These are phyloP conservation scores for Coelogynopora nodosa DNA, from an alignment of 2,888 invertebrate genomes.

Conservation along the genomic window DNA sequence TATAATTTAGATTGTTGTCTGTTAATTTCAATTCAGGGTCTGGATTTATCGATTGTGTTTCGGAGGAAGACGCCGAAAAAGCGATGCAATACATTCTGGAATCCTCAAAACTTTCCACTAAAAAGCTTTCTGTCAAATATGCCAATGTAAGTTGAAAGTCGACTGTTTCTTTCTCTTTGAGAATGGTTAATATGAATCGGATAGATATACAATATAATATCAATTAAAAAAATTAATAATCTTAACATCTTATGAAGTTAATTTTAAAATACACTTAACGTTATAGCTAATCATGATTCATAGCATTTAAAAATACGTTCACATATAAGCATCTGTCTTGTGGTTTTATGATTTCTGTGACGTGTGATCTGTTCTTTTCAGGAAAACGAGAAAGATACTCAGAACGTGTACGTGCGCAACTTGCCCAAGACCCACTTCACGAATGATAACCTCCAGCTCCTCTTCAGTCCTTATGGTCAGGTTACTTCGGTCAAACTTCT, in stretches of 20 bases:
- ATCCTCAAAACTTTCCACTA: not conserved
- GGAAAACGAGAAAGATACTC: conserved; percentile 39
- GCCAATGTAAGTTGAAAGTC: conserved; percentile 42
- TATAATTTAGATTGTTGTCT: not conserved
- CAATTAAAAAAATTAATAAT: too few relatives aligned
- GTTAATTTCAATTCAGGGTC: conserved; percentile 30
- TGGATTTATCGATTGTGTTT: conserved; percentile 41
- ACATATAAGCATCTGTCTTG: not conserved
- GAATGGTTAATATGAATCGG: too few relatives aligned
- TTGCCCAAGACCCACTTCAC: conserved; percentile 37
- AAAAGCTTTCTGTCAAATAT: conserved; percentile 26
- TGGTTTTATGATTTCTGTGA: too few relatives aligned
- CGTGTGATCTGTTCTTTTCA: not conserved
- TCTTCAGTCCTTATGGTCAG: conserved; percentile 39
- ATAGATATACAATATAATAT: too few relatives aligned
- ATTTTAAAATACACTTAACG: too few relatives aligned
- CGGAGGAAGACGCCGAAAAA: conserved; percentile 41
- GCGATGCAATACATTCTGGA: conserved; percentile 36
- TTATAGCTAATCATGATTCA: too few relatives aligned
- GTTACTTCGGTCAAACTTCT: conserved; percentile 40
- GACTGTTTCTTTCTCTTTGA: too few relatives aligned
- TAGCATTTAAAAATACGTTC: not conserved
- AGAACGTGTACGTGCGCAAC: conserved; percentile 42
- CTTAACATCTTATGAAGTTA: too few relatives aligned
- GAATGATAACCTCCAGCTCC: conserved; percentile 10